Conservation (phyloP, 2,888 invertebrate genomes). For the Tetragnatha montana region DNA sequence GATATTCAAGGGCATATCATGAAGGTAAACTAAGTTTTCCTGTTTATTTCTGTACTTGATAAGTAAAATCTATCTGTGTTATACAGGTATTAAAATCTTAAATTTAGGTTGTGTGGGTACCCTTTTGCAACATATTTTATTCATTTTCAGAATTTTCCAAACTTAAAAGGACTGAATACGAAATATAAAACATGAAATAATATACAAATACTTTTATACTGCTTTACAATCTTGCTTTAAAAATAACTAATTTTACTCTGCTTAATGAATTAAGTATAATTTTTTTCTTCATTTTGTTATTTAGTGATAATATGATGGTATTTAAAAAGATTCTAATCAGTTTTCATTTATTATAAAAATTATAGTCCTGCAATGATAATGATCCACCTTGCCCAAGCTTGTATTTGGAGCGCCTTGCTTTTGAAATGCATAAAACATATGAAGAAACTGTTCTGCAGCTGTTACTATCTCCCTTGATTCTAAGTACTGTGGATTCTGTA, state of each 20-base stretch:
- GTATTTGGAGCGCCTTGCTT: constrained; percentile 91
- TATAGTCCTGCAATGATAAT: constrained; percentile 87
- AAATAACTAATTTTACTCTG: too few species aligned
- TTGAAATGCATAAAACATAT: constrained; percentile 97
- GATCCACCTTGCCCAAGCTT: constrained; percentile 95
- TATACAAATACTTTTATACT: too few species aligned
- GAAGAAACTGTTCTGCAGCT: constrained; percentile 94
- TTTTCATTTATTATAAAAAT: constrained; percentile 52
- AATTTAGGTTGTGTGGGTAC: background rate
- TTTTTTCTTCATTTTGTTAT: too few species aligned
- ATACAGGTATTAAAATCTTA: background rate
- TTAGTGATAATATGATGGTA: too few species aligned
- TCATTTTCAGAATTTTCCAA: background rate
- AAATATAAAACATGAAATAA: background rate
- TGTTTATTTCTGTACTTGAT: background rate
- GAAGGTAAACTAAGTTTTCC: constrained; percentile 79
- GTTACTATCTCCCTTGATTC: constrained; percentile 86
- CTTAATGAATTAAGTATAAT: too few species aligned
- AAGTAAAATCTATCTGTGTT: constrained; percentile 1
- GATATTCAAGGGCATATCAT: constrained; percentile 96
- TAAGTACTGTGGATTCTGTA: constrained; percentile 78
- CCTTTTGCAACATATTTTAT: background rate
- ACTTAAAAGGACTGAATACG: background rate
- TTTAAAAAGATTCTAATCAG: too few species aligned
- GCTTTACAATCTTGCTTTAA: too few species aligned